Percentiles rank a stretch among this genome's conserved stretches.
phyloP scores from a whole-genome alignment of 2,888 invertebrate species.

The Dicranocentrus wangi region DNA sequence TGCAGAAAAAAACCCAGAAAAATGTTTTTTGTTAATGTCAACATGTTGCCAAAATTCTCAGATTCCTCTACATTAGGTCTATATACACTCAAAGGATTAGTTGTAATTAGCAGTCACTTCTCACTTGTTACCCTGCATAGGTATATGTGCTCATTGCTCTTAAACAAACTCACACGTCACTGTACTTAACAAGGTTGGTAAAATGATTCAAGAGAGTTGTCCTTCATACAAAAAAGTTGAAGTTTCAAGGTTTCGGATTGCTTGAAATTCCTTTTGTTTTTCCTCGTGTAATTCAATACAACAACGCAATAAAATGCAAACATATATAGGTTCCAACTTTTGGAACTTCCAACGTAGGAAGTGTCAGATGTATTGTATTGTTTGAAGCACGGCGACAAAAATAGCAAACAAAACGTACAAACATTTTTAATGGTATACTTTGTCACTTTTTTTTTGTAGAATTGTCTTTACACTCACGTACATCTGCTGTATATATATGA shows the following conservation, averaged over 20 bases:
- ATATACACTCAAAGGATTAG: neutral
- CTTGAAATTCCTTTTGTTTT: neutral
- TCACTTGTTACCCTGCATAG: constrained; percentile 12
- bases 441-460: too few species aligned
- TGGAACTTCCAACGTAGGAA: too few species aligned
- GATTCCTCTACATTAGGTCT: neutral
- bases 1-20: constrained; percentile 6
- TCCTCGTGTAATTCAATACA: neutral
- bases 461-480: too few species aligned
- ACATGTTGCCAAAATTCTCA: constrained; percentile 3
- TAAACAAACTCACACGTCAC: constrained; percentile 35
- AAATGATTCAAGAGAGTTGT: constrained; percentile 15
- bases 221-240: constrained; percentile 48
- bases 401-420: too few species aligned
- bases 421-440: too few species aligned
- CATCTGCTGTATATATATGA: too few species aligned
- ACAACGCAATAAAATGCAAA: neutral
- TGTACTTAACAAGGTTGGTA: constrained; percentile 34
- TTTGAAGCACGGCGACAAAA: too few species aligned
- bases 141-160: neutral
- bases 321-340: neutral
- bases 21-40: neutral
- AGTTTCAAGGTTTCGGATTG: constrained; percentile 53
- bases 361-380: too few species aligned
- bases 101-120: constrained; percentile 28